phyloP scores from a whole-genome alignment of 2,797 vertebrate species.

The Paedocypris micromegethes region DNA sequence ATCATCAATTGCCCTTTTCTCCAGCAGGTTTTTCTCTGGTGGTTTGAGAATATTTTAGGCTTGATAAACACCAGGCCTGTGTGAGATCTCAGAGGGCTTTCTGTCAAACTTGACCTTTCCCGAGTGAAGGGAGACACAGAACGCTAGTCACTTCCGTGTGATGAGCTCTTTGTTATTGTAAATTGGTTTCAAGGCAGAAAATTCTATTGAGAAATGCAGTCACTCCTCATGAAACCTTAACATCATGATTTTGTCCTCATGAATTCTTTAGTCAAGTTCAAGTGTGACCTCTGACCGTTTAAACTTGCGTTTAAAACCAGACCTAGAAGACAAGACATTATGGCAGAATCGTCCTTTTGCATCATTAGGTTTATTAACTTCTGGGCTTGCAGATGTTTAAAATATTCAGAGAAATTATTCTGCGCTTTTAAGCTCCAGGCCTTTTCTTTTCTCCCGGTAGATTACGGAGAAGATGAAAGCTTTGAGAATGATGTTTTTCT shows the following conservation, averaged over 20 bases:
- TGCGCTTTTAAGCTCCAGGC: conserved; percentile 3
- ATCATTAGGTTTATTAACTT: conserved; percentile 16
- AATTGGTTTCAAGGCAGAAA: conserved; percentile 38
- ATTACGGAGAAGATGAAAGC: conserved; percentile 19
- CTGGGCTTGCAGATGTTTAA: conserved; percentile 1
- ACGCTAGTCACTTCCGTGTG: conserved; percentile 28
- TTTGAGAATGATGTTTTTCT: too few relatives aligned
- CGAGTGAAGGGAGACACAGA: conserved; percentile 46
- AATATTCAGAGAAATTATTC: conserved; percentile 3
- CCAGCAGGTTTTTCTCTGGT: conserved; percentile 1
- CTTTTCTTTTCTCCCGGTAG: not conserved
- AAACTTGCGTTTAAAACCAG: too few relatives aligned
- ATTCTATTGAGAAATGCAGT: conserved; percentile 46
- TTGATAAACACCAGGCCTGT: conserved; percentile 28
- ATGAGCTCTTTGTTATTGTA: conserved; percentile 42
- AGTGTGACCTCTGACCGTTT: not conserved
- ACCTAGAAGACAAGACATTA: not conserved
- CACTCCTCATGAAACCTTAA: conserved; percentile 31
- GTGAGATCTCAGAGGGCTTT: conserved; percentile 31
- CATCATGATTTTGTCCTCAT: conserved; percentile 1
- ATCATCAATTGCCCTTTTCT: too few relatives aligned
- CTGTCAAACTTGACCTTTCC: conserved; percentile 49
- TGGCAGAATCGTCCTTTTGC: not conserved
- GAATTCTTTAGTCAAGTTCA: not conserved
- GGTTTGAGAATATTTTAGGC: conserved; percentile 20